A percentile compares a stretch with the other conserved stretches of the same genome.
Evolutionary conservation across 2,888 invertebrate genomes (phyloP).

Genomic region (Pyralis farinalis): DNA sequence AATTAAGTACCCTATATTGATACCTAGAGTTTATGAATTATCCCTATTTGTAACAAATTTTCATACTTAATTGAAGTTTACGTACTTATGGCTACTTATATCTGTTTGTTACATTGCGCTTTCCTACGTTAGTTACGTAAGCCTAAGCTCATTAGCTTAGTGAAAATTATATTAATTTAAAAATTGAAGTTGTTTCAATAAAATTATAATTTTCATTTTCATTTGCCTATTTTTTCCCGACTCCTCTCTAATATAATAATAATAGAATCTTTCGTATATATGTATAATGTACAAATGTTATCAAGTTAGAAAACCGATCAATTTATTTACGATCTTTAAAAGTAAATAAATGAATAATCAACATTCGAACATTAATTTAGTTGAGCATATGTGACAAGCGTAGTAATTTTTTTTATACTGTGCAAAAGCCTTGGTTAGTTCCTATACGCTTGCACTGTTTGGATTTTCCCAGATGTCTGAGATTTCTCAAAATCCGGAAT

Average conservation of each 20-base stretch:
- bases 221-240: constrained; percentile 29
- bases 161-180: constrained; percentile 68
- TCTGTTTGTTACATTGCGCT: constrained; percentile 62
- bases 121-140: constrained; percentile 62
- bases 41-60: constrained; percentile 26
- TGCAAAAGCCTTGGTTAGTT: too few species aligned
- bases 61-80: constrained; percentile 33
- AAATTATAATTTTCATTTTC: constrained; percentile 71
- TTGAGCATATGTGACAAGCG: too few species aligned
- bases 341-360: too few species aligned
- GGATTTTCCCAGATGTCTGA: too few species aligned
- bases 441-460: too few species aligned
- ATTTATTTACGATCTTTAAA: too few species aligned
- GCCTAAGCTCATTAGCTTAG: constrained; percentile 68
- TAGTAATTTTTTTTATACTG: too few species aligned
- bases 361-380: too few species aligned
- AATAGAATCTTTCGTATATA: background rate
- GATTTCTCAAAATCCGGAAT: too few species aligned
- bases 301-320: too few species aligned
- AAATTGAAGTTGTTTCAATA: constrained; percentile 77
- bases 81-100: constrained; percentile 68
- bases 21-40: constrained; percentile 52
- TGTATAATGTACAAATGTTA: too few species aligned
- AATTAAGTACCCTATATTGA: constrained; percentile 65
- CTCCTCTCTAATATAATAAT: too few species aligned